Evolutionary conservation across 2,797 vertebrate genomes (phyloP).

Genomic region (Leuciscus waleckii): DNA sequence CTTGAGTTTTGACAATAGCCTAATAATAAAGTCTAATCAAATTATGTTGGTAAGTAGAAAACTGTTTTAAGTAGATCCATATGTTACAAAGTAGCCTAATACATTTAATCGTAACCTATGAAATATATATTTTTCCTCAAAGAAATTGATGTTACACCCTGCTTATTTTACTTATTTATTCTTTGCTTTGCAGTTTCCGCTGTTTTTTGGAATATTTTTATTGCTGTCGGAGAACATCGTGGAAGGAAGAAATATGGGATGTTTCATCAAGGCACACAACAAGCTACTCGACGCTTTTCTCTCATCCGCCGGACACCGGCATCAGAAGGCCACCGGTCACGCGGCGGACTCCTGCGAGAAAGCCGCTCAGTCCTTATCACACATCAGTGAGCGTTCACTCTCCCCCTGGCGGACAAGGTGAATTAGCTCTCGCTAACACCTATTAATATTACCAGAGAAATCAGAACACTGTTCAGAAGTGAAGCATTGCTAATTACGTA

Average conservation of each 20-base stretch:
- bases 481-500: neutral
- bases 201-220: conserved; percentile 54
- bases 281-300: conserved; percentile 36
- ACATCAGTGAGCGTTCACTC: conserved; percentile 75
- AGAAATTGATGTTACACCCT: too few relatives aligned
- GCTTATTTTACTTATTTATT: neutral
- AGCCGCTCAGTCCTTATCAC: conserved; percentile 37
- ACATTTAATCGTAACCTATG: neutral
- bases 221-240: neutral
- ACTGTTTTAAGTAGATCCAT: neutral
- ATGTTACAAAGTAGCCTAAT: neutral
- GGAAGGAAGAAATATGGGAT: conserved; percentile 37
- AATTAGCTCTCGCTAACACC: conserved; percentile 50
- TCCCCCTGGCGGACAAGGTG: conserved; percentile 88
- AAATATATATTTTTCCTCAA: neutral
- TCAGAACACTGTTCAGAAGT: neutral
- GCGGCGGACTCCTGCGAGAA: neutral
- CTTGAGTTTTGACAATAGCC: too few relatives aligned
- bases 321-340: neutral
- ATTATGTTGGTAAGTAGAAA: conserved; percentile 48
- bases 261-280: conserved; percentile 24
- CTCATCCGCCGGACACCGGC: neutral
- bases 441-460: neutral
- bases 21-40: neutral
- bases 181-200: conserved; percentile 63